A percentile compares a stretch with the other conserved stretches of the same genome.
phyloP scores from a whole-genome alignment of 1,140 invertebrate species.

The Mylabris phalerata region DNA sequence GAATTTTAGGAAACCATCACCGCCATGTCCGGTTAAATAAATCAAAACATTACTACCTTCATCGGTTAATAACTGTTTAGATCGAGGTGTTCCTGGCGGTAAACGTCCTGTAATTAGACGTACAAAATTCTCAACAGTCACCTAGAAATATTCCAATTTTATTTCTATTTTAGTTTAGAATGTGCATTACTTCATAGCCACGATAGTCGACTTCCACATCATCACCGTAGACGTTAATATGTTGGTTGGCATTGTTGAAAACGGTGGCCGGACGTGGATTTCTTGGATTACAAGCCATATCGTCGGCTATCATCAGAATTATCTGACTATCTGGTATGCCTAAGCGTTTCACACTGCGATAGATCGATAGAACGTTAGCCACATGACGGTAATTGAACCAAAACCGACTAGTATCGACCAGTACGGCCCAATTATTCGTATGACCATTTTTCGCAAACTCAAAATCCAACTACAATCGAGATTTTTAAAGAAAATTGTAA shows the following conservation, averaged over 20 bases:
- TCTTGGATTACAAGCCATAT: constrained; percentile 98
- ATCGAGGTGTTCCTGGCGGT: constrained; percentile 83
- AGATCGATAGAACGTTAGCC: constrained; percentile 97
- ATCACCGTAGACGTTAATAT: constrained; percentile 98
- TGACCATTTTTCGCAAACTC: constrained; percentile 56
- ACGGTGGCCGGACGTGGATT: constrained; percentile 97
- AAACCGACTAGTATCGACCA: constrained; percentile 96
- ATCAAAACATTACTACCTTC: constrained; percentile 96
- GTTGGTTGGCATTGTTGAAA: constrained; percentile 96
- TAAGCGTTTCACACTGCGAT: constrained; percentile 92
- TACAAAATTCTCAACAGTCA: constrained; percentile 98
- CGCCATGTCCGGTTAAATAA: constrained; percentile 96
- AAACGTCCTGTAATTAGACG: constrained; percentile 88
- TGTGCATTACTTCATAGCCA: constrained; percentile 77
- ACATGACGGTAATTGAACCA: constrained; percentile 99
- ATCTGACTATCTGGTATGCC: constrained; percentile 97
- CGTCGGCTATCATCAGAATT: constrained; percentile 98
- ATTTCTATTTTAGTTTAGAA: neutral
- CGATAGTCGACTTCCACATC: constrained; percentile 99
- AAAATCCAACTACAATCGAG: neutral
- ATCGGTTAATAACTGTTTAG: constrained; percentile 92
- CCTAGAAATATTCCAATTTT: constrained; percentile 43
- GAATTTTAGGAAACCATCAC: constrained; percentile 98
- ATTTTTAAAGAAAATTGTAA: too few relatives aligned
- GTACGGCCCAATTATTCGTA: constrained; percentile 98